phyloP scores from a whole-genome alignment of 2,113 vertebrate species.

The Platysteira castanea region DNA sequence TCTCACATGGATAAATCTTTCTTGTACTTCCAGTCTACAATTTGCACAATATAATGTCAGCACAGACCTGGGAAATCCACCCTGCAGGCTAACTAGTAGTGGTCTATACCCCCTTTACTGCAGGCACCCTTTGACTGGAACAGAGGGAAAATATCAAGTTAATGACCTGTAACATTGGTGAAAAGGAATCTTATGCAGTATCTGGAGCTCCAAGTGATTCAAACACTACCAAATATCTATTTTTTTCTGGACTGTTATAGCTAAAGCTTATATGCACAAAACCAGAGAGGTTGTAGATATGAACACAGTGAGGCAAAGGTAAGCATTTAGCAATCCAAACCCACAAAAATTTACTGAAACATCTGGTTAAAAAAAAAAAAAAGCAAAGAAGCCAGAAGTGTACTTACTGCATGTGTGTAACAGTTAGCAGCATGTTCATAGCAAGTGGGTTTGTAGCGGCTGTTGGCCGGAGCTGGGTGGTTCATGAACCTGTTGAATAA shows the following conservation, averaged over 20 bases:
- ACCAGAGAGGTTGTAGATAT: neutral
- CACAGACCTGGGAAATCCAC: neutral
- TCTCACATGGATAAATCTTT: neutral
- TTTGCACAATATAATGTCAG: neutral
- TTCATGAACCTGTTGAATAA: constrained; percentile 93
- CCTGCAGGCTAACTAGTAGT: neutral
- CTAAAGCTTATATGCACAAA: neutral
- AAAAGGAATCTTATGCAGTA: neutral
- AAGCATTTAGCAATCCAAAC: neutral
- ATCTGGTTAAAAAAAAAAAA: neutral
- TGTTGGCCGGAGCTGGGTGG: constrained; percentile 89
- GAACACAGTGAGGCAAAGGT: neutral
- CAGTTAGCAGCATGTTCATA: constrained; percentile 98
- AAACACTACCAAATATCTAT: neutral
- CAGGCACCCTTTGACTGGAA: neutral
- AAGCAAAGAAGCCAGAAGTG: neutral
- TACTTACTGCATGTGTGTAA: constrained; percentile 95
- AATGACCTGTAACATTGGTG: neutral
- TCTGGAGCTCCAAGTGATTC: neutral
- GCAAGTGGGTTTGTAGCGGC: constrained; percentile 95
- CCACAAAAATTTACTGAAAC: neutral
- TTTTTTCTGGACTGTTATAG: neutral
- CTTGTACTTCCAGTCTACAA: neutral
- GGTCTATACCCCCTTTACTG: neutral
- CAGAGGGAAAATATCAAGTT: neutral